These are phyloP conservation scores for Agriopis marginaria DNA, from an alignment of 2,888 invertebrate species.

Conservation along the genomic window DNA sequence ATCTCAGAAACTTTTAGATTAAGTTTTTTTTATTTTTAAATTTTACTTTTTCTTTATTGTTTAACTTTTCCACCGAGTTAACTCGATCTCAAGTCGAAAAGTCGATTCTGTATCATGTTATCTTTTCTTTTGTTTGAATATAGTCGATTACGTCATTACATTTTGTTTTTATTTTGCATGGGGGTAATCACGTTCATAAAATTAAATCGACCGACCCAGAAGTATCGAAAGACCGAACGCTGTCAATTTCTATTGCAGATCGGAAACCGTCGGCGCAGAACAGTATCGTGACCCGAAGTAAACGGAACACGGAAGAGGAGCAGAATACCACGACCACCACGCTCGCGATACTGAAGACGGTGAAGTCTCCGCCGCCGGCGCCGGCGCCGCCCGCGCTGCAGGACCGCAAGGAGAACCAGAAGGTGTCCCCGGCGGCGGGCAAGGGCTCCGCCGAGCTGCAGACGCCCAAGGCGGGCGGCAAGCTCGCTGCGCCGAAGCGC, in stretches of 20 bases:
- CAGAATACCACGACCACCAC: constrained; percentile 54
- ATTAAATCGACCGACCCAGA: constrained; percentile 13
- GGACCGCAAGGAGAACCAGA: constrained; percentile 44
- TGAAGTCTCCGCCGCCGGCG: constrained; percentile 53
- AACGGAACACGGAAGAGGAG: constrained; percentile 66
- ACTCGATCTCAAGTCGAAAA: constrained; percentile 13
- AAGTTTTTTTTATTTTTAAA: constrained; percentile 27
- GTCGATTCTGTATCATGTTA: constrained; percentile 33
- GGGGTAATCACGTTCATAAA: constrained; percentile 31
- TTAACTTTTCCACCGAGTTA: constrained; percentile 5
- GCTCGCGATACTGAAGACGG: constrained; percentile 75
- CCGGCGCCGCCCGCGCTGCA: constrained; percentile 41
- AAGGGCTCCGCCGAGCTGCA: constrained; percentile 16
- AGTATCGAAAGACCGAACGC: constrained; percentile 63
- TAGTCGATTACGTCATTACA: constrained; percentile 51
- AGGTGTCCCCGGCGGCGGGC: constrained; percentile 14
- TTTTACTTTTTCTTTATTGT: constrained; percentile 12
- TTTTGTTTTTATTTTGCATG: constrained; percentile 48
- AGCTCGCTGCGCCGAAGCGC: constrained; percentile 39
- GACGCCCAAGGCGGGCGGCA: constrained; percentile 22
- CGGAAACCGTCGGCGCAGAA: constrained; percentile 62
- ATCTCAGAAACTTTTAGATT: constrained; percentile 21
- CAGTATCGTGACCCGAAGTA: constrained; percentile 77
- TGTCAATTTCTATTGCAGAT: constrained; percentile 75
- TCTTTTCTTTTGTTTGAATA: constrained; percentile 54